A percentile compares a stretch with the other conserved stretches of the same genome.
These are phyloP conservation scores for Callipepla californica DNA, from an alignment of 2,113 vertebrate genomes.

Conservation along the genomic window DNA sequence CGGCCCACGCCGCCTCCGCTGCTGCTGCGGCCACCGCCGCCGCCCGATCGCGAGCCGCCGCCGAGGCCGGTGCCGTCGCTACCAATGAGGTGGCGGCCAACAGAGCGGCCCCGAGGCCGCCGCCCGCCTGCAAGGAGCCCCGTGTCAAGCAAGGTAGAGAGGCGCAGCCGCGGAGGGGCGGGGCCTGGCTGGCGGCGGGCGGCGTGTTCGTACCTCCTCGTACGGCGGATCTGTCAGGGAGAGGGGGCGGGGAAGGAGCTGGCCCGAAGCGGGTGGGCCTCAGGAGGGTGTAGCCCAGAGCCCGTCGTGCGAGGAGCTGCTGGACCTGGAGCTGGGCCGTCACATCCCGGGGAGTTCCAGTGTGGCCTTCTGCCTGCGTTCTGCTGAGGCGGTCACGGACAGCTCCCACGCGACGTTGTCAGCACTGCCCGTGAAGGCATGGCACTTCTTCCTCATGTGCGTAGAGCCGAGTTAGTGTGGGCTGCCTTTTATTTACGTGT, in stretches of 20 bases:
- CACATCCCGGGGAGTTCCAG: fast-evolving
- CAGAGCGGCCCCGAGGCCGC: conserved; percentile 70
- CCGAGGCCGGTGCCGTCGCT: conserved; percentile 39
- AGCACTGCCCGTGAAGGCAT: too few species aligned
- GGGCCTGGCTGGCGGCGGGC: too few species aligned
- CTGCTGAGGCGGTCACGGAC: too few species aligned
- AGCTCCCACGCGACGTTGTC: fast-evolving
- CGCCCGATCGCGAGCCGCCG: conserved; percentile 70
- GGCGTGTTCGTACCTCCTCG: too few species aligned
- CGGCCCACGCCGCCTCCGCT: conserved; percentile 14
- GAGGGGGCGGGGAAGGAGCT: too few species aligned
- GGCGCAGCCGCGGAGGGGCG: too few species aligned
- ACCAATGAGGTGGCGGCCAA: conserved; percentile 36
- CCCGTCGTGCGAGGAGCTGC: fast-evolving
- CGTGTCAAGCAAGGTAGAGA: conserved; percentile 78
- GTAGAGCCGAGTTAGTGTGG: fast-evolving
- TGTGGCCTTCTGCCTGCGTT: fast-evolving
- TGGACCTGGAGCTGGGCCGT: fast-evolving
- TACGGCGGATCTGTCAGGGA: too few species aligned
- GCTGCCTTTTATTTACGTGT: neutral
- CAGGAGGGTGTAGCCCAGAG: too few species aligned
- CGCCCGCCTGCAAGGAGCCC: conserved; percentile 64
- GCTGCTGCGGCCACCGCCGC: conserved; percentile 65
- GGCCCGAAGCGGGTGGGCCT: neutral
- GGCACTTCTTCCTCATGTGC: fast-evolving